Evolutionary conservation across 1,140 invertebrate genomes (phyloP).

Genomic region (Neocloeon triangulifer): DNA sequence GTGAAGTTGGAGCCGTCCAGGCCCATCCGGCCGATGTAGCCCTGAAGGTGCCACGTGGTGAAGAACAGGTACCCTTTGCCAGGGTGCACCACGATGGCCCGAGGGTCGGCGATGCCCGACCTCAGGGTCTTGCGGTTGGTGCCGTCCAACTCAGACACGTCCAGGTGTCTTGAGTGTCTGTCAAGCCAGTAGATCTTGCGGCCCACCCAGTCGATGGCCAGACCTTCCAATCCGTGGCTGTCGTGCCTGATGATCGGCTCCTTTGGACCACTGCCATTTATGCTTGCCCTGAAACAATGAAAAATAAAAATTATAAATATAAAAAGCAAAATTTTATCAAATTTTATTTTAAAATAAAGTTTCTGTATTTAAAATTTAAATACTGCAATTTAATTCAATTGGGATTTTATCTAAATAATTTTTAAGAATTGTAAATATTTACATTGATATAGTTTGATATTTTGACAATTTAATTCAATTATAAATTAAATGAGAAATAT

Average conservation of each 20-base stretch:
- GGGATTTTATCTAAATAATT: too few relatives aligned
- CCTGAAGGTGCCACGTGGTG: constrained; percentile 83
- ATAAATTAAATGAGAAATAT: too few relatives aligned
- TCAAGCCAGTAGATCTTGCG: constrained; percentile 97
- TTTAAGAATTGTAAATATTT: too few relatives aligned
- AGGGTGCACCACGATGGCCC: constrained; percentile 87
- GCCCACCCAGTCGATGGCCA: constrained; percentile 90
- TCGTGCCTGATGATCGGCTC: constrained; percentile 82
- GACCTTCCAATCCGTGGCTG: constrained; percentile 85
- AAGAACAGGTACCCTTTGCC: constrained; percentile 87
- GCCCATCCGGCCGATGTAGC: constrained; percentile 92
- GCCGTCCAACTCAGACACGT: constrained; percentile 81
- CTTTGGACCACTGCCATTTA: constrained; percentile 24
- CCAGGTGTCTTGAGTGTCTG: constrained; percentile 77
- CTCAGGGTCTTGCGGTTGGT: constrained; percentile 73
- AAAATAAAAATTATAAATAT: too few relatives aligned
- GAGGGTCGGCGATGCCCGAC: constrained; percentile 69
- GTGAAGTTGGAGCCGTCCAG: constrained; percentile 90
- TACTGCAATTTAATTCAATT: too few relatives aligned
- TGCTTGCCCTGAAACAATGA: constrained; percentile 9
- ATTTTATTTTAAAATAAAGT: too few relatives aligned
- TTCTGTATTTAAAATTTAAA: too few relatives aligned
- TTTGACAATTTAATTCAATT: too few relatives aligned
- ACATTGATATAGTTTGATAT: too few relatives aligned
- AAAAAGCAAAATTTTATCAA: too few relatives aligned